phyloP scores from a whole-genome alignment of 2,888 invertebrate genomes.

The Drosophila borborema region DNA sequence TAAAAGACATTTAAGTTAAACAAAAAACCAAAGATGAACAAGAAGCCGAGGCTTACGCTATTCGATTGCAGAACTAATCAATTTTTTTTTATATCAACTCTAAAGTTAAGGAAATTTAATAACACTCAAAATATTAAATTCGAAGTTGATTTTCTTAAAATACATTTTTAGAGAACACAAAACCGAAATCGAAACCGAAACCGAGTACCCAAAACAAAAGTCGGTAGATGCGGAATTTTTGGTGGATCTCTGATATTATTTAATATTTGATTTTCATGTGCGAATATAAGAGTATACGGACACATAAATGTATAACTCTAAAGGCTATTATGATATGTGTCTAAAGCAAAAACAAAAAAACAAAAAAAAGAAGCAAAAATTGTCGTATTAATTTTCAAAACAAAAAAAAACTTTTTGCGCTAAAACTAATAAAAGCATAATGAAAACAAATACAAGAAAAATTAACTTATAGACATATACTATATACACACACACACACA shows the following conservation, averaged over 20 bases:
- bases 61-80: slow-evolving; percentile 27
- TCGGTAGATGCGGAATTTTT: background rate
- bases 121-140: slow-evolving; percentile 34
- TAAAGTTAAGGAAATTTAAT: slow-evolving; percentile 32
- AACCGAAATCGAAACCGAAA: background rate
- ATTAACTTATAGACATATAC: slow-evolving; percentile 37
- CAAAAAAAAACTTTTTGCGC: slow-evolving; percentile 33
- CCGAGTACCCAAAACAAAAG: background rate
- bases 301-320: background rate
- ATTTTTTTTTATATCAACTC: slow-evolving; percentile 38
- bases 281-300: background rate
- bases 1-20: slow-evolving; percentile 29
- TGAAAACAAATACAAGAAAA: slow-evolving; percentile 28
- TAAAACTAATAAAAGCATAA: slow-evolving; percentile 21
- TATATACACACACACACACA: slow-evolving; percentile 32
- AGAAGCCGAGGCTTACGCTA: slow-evolving; percentile 20
- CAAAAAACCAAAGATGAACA: background rate
- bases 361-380: slow-evolving; percentile 22
- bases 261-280: slow-evolving; percentile 5
- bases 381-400: slow-evolving; percentile 21
- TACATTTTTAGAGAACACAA: too few species aligned
- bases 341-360: too few species aligned
- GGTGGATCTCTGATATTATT: slow-evolving; percentile 11
- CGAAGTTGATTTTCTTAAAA: background rate
- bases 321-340: slow-evolving; percentile 10